Percentiles rank a stretch among this genome's conserved stretches.
phyloP scores from a whole-genome alignment of 2,797 vertebrate genomes.

The Denticeps clupeoides region DNA sequence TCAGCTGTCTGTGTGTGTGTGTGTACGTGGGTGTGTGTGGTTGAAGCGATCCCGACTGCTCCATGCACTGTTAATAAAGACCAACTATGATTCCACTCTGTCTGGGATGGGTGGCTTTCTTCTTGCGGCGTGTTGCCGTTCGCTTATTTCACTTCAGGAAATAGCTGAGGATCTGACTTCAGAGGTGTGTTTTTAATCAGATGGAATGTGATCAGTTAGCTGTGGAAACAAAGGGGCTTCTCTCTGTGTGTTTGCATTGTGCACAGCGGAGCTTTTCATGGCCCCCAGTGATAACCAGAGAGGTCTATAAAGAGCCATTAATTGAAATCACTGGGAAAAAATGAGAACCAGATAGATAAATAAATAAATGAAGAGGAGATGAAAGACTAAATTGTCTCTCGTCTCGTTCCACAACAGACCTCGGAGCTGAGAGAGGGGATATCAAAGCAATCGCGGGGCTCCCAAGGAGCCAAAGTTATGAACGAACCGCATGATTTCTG shows the following conservation, averaged over 20 bases:
- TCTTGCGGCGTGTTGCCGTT: constrained; percentile 39
- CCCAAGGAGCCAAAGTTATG: constrained; percentile 30
- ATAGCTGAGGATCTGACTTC: too few species aligned
- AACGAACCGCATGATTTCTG: constrained; percentile 35
- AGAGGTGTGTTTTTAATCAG: too few species aligned
- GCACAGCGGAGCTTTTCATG: constrained; percentile 1
- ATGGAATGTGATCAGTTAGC: too few species aligned
- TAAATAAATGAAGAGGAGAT: constrained; percentile 33
- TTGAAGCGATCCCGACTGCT: constrained; percentile 35
- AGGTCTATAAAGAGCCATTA: constrained; percentile 35
- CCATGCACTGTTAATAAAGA: constrained; percentile 50
- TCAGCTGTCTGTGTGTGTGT: too few species aligned
- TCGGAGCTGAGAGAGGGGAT: constrained; percentile 27
- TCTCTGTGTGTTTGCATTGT: too few species aligned
- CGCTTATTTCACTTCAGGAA: constrained; percentile 31
- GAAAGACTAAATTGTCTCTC: constrained; percentile 40
- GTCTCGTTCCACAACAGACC: constrained; percentile 43
- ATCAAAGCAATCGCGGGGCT: constrained; percentile 42
- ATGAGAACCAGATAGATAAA: constrained; percentile 27
- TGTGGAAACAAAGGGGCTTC: too few species aligned
- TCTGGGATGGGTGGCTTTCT: constrained; percentile 36
- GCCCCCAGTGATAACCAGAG: constrained; percentile 1
- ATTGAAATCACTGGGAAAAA: constrained; percentile 45
- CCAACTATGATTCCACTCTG: constrained; percentile 9
- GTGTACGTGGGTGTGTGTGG: constrained; percentile 5